Conservation (phyloP, 1,140 invertebrate genomes). For the Tigriopus japonicus region DNA sequence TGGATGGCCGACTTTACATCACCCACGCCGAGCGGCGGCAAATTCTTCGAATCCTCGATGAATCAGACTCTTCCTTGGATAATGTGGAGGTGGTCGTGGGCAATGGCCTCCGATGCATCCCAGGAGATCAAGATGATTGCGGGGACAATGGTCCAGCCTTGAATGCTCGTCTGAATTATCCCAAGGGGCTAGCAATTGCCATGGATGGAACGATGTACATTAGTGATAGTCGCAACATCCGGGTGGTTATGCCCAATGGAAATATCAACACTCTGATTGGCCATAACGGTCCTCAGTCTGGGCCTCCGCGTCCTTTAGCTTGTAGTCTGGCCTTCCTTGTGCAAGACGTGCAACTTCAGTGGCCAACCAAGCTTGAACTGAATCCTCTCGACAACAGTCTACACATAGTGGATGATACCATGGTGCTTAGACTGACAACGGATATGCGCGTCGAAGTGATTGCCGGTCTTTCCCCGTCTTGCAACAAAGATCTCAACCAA, state of each 20-base stretch:
- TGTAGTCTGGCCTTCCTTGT: slow-evolving; percentile 78
- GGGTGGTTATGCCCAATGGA: slow-evolving; percentile 67
- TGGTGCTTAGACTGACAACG: slow-evolving; percentile 69
- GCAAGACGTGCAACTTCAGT: slow-evolving; percentile 65
- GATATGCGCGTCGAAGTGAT: slow-evolving; percentile 77
- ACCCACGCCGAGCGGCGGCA: slow-evolving; percentile 81
- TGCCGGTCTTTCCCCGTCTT: slow-evolving; percentile 74
- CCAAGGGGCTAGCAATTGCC: slow-evolving; percentile 77
- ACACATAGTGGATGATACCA: slow-evolving; percentile 83
- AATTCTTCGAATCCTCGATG: slow-evolving; percentile 37
- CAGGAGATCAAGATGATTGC: slow-evolving; percentile 64
- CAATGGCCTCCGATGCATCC: slow-evolving; percentile 84
- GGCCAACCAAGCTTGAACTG: slow-evolving; percentile 79
- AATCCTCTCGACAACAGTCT: slow-evolving; percentile 81
- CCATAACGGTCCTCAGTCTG: slow-evolving; percentile 56
- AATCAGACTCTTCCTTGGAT: slow-evolving; percentile 54
- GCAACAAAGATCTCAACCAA: slow-evolving; percentile 27
- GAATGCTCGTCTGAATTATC: slow-evolving; percentile 76
- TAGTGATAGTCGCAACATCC: slow-evolving; percentile 78
- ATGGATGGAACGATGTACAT: slow-evolving; percentile 81
- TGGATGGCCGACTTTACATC: slow-evolving; percentile 82
- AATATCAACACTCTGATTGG: slow-evolving; percentile 87
- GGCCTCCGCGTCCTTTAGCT: slow-evolving; percentile 54
- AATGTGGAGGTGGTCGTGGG: slow-evolving; percentile 82
- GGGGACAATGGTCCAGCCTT: slow-evolving; percentile 79